Evolutionary conservation across 1,140 invertebrate species (phyloP).

Genomic region (Phymastichus coffea): DNA sequence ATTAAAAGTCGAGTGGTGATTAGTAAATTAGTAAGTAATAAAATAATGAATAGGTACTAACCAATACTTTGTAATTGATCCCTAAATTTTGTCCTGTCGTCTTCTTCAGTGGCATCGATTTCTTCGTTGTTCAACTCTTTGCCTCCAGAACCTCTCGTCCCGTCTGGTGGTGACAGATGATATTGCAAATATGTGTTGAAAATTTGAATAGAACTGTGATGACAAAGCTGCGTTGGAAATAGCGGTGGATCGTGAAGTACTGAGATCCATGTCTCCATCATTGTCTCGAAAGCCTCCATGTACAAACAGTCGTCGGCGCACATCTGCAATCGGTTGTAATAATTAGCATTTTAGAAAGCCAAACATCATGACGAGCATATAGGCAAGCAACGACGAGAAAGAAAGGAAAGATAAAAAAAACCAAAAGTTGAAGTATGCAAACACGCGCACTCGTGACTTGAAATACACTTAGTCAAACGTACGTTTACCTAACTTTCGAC

Average conservation of each 20-base stretch:
- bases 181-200: slow-evolving; percentile 83
- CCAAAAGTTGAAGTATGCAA: slow-evolving; percentile 16
- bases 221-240: slow-evolving; percentile 59
- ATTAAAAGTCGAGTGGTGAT: not conserved
- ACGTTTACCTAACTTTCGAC: slow-evolving; percentile 25
- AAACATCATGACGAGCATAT: not conserved
- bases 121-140: slow-evolving; percentile 60
- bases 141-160: slow-evolving; percentile 58
- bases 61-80: slow-evolving; percentile 72
- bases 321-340: slow-evolving; percentile 38
- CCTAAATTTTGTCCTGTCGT: slow-evolving; percentile 68
- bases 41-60: slow-evolving; percentile 43
- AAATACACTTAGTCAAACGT: slow-evolving; percentile 11
- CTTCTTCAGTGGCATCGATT: slow-evolving; percentile 69
- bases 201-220: slow-evolving; percentile 60
- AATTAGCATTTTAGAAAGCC: not conserved
- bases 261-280: slow-evolving; percentile 78
- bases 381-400: too few relatives aligned
- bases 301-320: slow-evolving; percentile 68
- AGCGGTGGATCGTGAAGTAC: slow-evolving; percentile 61
- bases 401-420: too few relatives aligned
- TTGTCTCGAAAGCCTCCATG: slow-evolving; percentile 77
- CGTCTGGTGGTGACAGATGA: slow-evolving; percentile 80
- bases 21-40: slow-evolving; percentile 3
- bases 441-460: slow-evolving; percentile 22